Percentiles rank a stretch among this genome's conserved stretches.
phyloP scores from a whole-genome alignment of 2,888 invertebrate genomes.

The Hydraecia micacea region DNA sequence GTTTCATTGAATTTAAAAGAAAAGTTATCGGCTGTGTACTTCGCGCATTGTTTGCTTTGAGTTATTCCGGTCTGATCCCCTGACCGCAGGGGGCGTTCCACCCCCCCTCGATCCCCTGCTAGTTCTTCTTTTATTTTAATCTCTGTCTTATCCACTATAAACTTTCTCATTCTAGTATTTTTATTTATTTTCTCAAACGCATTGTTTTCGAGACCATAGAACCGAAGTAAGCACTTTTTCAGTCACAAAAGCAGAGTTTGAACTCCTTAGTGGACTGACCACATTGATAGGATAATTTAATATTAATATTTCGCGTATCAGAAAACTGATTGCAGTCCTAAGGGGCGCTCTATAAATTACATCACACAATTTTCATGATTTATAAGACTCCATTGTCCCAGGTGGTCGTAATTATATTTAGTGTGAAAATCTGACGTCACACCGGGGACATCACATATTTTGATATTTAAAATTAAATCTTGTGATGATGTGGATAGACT shows the following conservation, averaged over 20 bases:
- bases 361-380: too few species aligned
- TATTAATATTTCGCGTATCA: not conserved
- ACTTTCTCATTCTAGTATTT: constrained; percentile 26
- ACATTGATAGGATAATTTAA: constrained; percentile 16
- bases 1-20: constrained; percentile 52
- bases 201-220: constrained; percentile 46
- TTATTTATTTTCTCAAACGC: constrained; percentile 38
- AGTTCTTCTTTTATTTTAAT: too few species aligned
- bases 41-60: constrained; percentile 25
- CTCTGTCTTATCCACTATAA: too few species aligned
- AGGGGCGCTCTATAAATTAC: not conserved
- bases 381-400: not conserved
- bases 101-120: too few species aligned
- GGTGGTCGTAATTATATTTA: too few species aligned
- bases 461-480: too few species aligned
- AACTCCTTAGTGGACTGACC: not conserved
- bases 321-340: not conserved
- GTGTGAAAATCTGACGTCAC: too few species aligned
- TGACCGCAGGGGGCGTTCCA: too few species aligned
- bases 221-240: constrained; percentile 21
- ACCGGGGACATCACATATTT: too few species aligned
- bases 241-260: constrained; percentile 10
- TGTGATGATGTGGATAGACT: not conserved
- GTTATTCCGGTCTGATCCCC: too few species aligned
- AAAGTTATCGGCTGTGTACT: constrained; percentile 41